These are phyloP conservation scores for Macrophya annulata DNA, from an alignment of 2,888 invertebrate species.

Conservation along the genomic window DNA sequence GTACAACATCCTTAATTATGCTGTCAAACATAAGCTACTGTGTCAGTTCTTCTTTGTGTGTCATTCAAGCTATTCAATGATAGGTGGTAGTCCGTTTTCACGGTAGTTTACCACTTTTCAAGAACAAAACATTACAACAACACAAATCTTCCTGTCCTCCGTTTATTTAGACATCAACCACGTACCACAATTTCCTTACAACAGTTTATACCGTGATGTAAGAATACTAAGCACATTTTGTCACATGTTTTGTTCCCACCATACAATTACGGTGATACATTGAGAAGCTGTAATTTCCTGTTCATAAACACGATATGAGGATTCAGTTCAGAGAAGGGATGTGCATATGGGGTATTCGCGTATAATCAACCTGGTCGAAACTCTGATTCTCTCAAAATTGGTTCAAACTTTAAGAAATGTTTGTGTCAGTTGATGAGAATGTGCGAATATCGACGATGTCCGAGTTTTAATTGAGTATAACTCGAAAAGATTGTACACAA, in stretches of 20 bases:
- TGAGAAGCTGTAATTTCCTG: neutral
- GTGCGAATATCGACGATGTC: too few species aligned
- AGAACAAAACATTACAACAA: neutral
- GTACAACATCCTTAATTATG: neutral
- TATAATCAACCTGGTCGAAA: too few species aligned
- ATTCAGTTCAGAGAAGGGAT: neutral
- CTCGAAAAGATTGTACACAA: too few species aligned
- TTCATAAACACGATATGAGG: neutral
- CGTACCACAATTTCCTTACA: neutral
- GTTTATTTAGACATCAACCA: neutral
- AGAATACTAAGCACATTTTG: neutral
- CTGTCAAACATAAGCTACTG: constrained; percentile 10
- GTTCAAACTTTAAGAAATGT: too few species aligned
- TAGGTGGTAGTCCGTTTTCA: neutral
- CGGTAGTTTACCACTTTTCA: neutral
- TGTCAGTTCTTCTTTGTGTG: neutral
- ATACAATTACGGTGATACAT: too few species aligned
- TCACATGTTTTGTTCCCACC: neutral
- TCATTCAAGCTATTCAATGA: neutral
- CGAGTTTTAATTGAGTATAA: too few species aligned
- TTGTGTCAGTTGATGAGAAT: too few species aligned
- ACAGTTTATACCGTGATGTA: neutral
- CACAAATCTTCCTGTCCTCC: neutral
- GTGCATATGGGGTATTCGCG: too few species aligned
- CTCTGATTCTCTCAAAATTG: too few species aligned